These are phyloP conservation scores for Polyodon spathula DNA, from an alignment of 2,113 vertebrate genomes.

Conservation along the genomic window DNA sequence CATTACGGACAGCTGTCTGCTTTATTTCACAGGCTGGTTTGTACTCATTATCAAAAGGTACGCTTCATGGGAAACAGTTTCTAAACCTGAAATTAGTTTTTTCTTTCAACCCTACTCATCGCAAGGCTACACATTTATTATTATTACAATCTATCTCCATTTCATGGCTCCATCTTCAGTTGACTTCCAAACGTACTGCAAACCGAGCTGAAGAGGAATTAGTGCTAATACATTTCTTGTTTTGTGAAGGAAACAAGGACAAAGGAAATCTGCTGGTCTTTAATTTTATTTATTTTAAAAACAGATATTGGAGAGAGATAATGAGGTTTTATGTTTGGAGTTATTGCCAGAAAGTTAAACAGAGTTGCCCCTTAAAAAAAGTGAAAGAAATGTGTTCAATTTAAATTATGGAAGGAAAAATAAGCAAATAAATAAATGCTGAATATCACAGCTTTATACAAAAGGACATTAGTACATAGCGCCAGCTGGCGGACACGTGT, in stretches of 20 bases:
- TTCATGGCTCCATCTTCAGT: neutral
- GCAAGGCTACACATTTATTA: constrained; percentile 14
- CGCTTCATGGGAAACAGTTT: neutral
- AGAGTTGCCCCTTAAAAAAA: no score
- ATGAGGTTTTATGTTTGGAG: no score
- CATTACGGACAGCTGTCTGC: neutral
- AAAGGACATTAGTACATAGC: no score
- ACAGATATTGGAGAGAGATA: no score
- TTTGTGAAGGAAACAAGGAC: neutral
- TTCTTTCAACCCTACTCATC: no score
- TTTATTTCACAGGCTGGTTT: constrained; percentile 9
- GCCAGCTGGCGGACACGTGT: no score
- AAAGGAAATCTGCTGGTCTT: neutral
- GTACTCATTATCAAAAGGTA: constrained; percentile 8
- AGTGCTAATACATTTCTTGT: neutral
- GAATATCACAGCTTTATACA: no score
- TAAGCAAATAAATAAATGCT: no score
- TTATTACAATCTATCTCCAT: neutral
- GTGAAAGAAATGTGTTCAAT: no score
- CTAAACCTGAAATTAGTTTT: constrained; percentile 5
- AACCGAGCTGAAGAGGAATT: constrained; percentile 7
- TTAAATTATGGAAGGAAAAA: no score
- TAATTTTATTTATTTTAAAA: neutral
- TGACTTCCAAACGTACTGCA: neutral
- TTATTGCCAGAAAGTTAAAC: no score